Conservation (phyloP, 2,888 invertebrate species). For the Troides aeacus region DNA sequence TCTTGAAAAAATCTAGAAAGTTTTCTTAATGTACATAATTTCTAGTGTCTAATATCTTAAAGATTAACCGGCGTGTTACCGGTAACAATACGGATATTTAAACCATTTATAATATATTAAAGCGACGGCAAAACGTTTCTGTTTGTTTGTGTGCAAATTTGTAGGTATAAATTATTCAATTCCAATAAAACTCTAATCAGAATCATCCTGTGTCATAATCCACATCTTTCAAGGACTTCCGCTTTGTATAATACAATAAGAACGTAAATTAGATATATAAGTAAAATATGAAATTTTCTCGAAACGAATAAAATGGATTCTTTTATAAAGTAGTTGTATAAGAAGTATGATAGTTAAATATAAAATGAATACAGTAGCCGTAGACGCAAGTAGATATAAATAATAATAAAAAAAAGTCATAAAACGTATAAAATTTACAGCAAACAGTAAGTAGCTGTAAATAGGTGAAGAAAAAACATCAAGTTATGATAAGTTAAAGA, state of each 20-base stretch:
- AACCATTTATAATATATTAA: background rate
- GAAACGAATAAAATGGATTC: background rate
- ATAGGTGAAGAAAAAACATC: conserved; percentile 2
- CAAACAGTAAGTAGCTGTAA: background rate
- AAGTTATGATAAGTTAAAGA: conserved; percentile 15
- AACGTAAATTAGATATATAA: too few species aligned
- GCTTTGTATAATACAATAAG: background rate
- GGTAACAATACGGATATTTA: too few species aligned
- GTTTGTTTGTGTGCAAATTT: background rate
- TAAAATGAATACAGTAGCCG: background rate
- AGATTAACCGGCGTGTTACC: too few species aligned
- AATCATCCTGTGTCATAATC: background rate
- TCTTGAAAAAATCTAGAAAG: too few species aligned
- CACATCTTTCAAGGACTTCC: background rate
- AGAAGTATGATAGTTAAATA: background rate
- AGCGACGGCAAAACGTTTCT: background rate
- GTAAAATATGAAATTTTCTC: background rate
- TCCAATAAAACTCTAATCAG: background rate
- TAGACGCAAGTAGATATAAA: background rate
- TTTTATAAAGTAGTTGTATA: background rate
- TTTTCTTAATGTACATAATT: too few species aligned
- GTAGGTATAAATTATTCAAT: background rate
- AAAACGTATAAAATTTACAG: background rate
- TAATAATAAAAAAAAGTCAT: background rate
- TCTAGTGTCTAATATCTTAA: too few species aligned